These are phyloP conservation scores for Octodon degus DNA, from an alignment of 2,113 vertebrate species.

Conservation along the genomic window DNA sequence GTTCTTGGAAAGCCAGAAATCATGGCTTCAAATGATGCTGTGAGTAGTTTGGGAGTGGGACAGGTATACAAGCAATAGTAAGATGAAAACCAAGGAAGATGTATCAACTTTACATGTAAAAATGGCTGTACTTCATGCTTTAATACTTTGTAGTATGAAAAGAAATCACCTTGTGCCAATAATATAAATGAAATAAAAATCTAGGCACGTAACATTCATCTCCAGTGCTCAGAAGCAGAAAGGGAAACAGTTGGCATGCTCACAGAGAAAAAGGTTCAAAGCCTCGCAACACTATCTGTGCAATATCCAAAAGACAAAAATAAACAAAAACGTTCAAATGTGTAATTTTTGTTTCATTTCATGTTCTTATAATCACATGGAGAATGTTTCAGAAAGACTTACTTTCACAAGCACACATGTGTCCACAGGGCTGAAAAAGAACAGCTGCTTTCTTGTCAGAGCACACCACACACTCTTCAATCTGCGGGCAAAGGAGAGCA, in stretches of 20 bases:
- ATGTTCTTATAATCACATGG: not conserved
- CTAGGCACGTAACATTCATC: not conserved
- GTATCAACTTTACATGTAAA: not conserved
- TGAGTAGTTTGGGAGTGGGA: not conserved
- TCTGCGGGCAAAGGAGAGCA: slow-evolving; percentile 85
- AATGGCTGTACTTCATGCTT: not conserved
- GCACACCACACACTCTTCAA: slow-evolving; percentile 99
- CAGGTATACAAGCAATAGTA: not conserved
- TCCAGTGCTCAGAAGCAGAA: not conserved
- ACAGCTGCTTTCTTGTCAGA: slow-evolving; percentile 99
- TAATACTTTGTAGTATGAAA: not conserved
- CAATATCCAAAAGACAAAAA: not conserved
- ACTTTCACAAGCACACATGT: slow-evolving; percentile 99
- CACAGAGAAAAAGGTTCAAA: not conserved
- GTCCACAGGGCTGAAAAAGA: slow-evolving; percentile 98
- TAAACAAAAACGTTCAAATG: not conserved
- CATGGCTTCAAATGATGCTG: not conserved
- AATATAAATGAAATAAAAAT: slow-evolving; percentile 30
- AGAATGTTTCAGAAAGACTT: slow-evolving; percentile 85
- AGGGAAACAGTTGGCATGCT: not conserved
- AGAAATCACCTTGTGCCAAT: not conserved
- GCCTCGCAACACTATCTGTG: not conserved
- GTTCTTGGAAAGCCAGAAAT: not conserved
- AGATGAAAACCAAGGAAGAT: not conserved
- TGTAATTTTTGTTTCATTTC: not conserved